A percentile compares a stretch with the other conserved stretches of the same genome.
Conservation (phyloP, 2,888 invertebrate species). For the Blastobasis lacticolella region DNA sequence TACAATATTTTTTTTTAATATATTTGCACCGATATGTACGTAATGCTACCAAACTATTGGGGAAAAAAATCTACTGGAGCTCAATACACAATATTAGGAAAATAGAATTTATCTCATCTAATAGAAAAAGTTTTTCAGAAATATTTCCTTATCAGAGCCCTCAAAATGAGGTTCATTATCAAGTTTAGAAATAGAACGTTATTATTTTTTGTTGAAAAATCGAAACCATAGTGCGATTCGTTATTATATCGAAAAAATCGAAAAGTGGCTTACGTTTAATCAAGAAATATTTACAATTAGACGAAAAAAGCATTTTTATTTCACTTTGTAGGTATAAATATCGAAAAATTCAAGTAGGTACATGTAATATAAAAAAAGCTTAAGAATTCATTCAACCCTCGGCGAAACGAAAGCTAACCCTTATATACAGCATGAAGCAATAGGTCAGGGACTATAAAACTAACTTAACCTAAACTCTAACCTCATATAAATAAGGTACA, state of each 20-base stretch:
- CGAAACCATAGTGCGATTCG: slow-evolving; percentile 29
- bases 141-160: slow-evolving; percentile 28
- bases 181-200: slow-evolving; percentile 12
- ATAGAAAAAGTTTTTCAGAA: slow-evolving; percentile 55
- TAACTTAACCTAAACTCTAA: slow-evolving; percentile 38
- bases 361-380: no score
- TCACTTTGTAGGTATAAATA: slow-evolving; percentile 32
- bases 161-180: slow-evolving; percentile 26
- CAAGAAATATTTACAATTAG: slow-evolving; percentile 49
- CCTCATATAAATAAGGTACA: slow-evolving; percentile 38
- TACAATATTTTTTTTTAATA: slow-evolving; percentile 57
- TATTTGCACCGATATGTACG: slow-evolving; percentile 65
- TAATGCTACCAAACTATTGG: slow-evolving; percentile 63
- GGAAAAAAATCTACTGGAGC: slow-evolving; percentile 53
- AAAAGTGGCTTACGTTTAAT: slow-evolving; percentile 48
- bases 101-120: slow-evolving; percentile 60
- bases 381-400: background rate
- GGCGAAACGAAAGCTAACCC: slow-evolving; percentile 33
- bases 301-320: slow-evolving; percentile 27
- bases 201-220: slow-evolving; percentile 17
- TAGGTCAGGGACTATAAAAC: slow-evolving; percentile 32
- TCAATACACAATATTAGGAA: slow-evolving; percentile 67
- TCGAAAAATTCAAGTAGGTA: slow-evolving; percentile 39
- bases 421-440: slow-evolving; percentile 46
- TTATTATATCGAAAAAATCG: slow-evolving; percentile 24